phyloP scores from a whole-genome alignment of 2,113 vertebrate genomes.

The Petrocephalus zakoni region DNA sequence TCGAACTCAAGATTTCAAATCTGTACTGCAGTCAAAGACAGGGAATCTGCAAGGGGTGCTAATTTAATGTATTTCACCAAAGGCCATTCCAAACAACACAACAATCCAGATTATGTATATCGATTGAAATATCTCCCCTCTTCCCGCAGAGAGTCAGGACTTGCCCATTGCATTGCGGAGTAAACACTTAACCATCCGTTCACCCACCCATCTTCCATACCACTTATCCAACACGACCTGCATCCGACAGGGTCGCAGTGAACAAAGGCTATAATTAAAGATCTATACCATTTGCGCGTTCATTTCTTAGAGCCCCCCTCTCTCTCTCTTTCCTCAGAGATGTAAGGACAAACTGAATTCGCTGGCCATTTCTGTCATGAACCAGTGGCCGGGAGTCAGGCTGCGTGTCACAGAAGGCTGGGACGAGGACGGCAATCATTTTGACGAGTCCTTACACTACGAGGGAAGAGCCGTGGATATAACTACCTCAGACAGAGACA shows the following conservation, averaged over 20 bases:
- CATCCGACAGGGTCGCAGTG: not conserved
- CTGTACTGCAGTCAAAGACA: not conserved
- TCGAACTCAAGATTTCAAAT: not conserved
- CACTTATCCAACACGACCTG: not conserved
- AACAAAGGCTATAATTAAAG: not conserved
- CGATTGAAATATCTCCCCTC: not conserved
- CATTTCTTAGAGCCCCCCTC: not conserved
- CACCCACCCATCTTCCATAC: not conserved
- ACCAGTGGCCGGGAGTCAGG: slow-evolving; percentile 97
- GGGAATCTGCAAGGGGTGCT: not conserved
- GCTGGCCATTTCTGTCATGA: slow-evolving; percentile 98
- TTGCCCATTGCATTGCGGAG: not conserved
- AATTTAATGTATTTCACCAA: not conserved
- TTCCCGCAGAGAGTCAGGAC: not conserved
- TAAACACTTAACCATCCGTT: not conserved
- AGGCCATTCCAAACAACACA: not conserved
- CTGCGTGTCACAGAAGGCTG: slow-evolving; percentile 94
- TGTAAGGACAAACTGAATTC: slow-evolving; percentile 98
- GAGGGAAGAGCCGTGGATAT: slow-evolving; percentile 97
- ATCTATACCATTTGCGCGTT: not conserved
- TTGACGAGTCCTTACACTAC: slow-evolving; percentile 92
- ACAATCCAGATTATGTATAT: not conserved
- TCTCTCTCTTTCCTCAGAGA: slow-evolving; percentile 62
- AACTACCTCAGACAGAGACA: slow-evolving; percentile 94
- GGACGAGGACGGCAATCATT: slow-evolving; percentile 97